Base-by-base conservation (phyloP, 2,113 vertebrate species). In the Parus major region DNA sequence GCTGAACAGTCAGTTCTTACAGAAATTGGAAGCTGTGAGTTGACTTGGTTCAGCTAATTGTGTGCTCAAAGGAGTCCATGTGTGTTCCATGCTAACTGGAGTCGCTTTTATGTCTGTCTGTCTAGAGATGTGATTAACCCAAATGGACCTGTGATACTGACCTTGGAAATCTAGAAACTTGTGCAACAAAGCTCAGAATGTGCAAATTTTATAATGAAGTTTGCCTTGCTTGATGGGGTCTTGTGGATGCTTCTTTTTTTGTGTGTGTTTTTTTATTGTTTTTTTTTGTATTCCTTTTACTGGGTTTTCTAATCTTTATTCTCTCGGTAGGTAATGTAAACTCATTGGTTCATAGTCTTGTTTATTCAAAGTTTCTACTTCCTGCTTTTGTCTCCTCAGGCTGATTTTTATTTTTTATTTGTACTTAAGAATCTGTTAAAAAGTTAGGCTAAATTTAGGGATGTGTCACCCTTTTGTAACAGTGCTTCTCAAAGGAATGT, bases 1-100 rank as follows among this genome's bases (percentile, higher is more conserved):
- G 5, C 3, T 70, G 56, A 66, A 28, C 15, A 33, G 6, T 18
- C 46, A 66, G 2, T 82, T 75, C 4, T 21, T 22, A 6, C 1
- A 22, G 21, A 14, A 64, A 4, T 0, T 8, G 15, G 4, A 25
- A 35, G 28, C 24, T 88, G 23, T 27, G 47, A 2, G 17, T 39
- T 41, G 11, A 2, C 10, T 63, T 75, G 49, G 16, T 35, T 21
- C 39, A 61, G 11, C 6, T 63, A 3, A 33, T 12, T 19, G 39
- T 28, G 23, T 28, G 23, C 50, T 69, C n/a, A 1, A 2, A 2
- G 20, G 3, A 9, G 36, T 41, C 55, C 41, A 0, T 39, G 46
- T 7, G 17, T 24, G 2, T 14, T 39, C 44, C 25, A 27, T 49
- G 24, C 7, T 57, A 7, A 18, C n/a, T 84, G 57, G 20, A 39